phyloP scores from a whole-genome alignment of 2,888 invertebrate species.

The Perizoma affinitatum region DNA sequence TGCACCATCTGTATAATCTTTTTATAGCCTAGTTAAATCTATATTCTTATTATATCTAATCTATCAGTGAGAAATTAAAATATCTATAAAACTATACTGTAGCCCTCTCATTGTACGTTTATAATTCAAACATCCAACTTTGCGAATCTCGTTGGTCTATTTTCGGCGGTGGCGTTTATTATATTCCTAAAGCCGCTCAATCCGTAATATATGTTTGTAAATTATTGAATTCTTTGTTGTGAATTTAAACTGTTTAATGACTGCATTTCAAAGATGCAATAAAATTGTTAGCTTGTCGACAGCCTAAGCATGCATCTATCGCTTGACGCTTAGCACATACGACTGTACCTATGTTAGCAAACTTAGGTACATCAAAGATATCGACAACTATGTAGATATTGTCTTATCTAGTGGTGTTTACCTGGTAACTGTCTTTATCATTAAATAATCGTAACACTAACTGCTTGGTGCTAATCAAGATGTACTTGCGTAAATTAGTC shows the following conservation, averaged over 20 bases:
- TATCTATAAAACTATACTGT: too few species aligned
- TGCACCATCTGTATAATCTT: too few species aligned
- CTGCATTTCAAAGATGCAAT: too few species aligned
- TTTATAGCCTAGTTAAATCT: too few species aligned
- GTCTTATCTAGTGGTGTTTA: constrained; percentile 14
- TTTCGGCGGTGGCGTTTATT: constrained; percentile 32
- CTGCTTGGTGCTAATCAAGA: constrained; percentile 23
- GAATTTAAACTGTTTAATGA: too few species aligned
- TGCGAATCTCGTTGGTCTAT: constrained; percentile 35
- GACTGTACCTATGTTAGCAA: too few species aligned
- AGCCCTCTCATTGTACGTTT: too few species aligned
- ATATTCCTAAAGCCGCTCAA: constrained; percentile 32
- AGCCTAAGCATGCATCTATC: too few species aligned
- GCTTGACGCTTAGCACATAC: too few species aligned
- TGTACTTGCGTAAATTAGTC: constrained; percentile 29
- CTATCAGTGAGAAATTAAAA: too few species aligned
- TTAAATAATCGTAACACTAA: constrained; percentile 21
- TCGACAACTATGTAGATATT: constrained; percentile 17
- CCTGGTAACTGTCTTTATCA: constrained; percentile 23
- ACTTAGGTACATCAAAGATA: constrained; percentile 22
- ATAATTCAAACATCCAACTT: not conserved
- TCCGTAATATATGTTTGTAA: constrained; percentile 21
- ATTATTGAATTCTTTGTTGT: constrained; percentile 3
- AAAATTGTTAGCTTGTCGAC: too few species aligned
- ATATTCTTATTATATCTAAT: too few species aligned